These are phyloP conservation scores for Cabera pusaria DNA, from an alignment of 2,888 invertebrate species.

Conservation along the genomic window DNA sequence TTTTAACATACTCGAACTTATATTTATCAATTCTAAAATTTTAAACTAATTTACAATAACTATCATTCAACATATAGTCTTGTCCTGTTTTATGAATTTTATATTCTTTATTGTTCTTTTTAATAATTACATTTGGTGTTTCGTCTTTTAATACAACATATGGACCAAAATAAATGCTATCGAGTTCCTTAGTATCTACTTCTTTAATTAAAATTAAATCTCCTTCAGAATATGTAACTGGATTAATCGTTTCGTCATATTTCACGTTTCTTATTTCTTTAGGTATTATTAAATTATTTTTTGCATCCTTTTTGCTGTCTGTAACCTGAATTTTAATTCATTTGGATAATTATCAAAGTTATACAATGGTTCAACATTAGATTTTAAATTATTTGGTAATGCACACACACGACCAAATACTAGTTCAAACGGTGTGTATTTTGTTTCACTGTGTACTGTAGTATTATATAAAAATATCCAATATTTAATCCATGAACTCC, in stretches of 20 bases:
- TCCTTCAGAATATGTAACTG: not conserved
- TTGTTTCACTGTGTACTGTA: conserved; percentile 1
- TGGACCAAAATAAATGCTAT: conserved; percentile 15
- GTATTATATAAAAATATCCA: conserved; percentile 2
- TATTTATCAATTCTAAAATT: too few relatives aligned
- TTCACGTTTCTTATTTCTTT: conserved; percentile 2
- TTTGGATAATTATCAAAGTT: conserved; percentile 13
- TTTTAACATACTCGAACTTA: too few relatives aligned
- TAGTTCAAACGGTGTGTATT: not conserved
- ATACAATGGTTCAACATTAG: conserved; percentile 15
- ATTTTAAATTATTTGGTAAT: conserved; percentile 14
- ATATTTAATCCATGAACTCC: not conserved
- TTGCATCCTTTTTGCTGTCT: conserved; percentile 15
- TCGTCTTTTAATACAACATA: conserved; percentile 13
- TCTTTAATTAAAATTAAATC: conserved; percentile 8
- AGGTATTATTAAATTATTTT: conserved; percentile 13
- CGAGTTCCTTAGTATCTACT: conserved; percentile 12
- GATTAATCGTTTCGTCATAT: conserved; percentile 8
- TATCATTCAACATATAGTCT: too few relatives aligned
- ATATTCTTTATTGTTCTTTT: conserved; percentile 16
- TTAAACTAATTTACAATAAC: too few relatives aligned
- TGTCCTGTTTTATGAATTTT: conserved; percentile 14
- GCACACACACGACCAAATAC: conserved; percentile 3
- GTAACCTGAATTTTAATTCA: conserved; percentile 15
- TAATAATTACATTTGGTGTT: conserved; percentile 19